These are phyloP conservation scores for Auanema freiburgensis DNA, from an alignment of 2,888 invertebrate genomes.

Conservation along the genomic window DNA sequence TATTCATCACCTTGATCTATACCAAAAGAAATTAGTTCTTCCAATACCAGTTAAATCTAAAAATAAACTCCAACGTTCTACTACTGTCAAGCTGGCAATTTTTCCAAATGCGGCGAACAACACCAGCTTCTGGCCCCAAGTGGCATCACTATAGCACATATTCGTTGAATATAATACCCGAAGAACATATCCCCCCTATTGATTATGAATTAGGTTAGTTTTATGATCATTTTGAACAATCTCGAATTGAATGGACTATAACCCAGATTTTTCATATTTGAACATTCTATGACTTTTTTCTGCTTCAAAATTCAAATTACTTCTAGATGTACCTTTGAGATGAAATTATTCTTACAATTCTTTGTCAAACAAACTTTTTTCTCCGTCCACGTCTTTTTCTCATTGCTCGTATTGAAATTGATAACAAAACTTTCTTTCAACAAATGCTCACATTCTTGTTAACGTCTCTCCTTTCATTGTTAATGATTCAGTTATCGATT, in stretches of 20 bases:
- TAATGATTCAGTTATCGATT: no score
- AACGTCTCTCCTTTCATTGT: no score
- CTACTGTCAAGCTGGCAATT: background rate
- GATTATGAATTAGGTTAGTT: slow-evolving; percentile 32
- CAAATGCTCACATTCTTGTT: no score
- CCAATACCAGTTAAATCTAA: background rate
- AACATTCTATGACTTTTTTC: no score
- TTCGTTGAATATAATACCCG: slow-evolving; percentile 55
- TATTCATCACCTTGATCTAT: background rate
- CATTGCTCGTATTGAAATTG: background rate
- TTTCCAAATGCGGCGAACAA: slow-evolving; percentile 22
- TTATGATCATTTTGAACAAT: no score
- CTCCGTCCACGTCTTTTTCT: background rate
- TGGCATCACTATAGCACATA: slow-evolving; percentile 48
- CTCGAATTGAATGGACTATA: no score
- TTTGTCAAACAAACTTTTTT: background rate
- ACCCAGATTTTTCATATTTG: no score
- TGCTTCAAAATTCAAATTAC: background rate
- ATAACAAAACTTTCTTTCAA: no score
- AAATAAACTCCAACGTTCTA: no score
- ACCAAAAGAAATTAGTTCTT: no score
- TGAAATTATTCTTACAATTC: background rate
- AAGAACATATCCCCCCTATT: slow-evolving; percentile 46
- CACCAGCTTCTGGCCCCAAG: slow-evolving; percentile 17
- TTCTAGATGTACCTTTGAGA: background rate